Percentiles rank a stretch among this genome's conserved stretches.
Conservation (phyloP, 2,888 invertebrate species). For the Acronicta alni region DNA sequence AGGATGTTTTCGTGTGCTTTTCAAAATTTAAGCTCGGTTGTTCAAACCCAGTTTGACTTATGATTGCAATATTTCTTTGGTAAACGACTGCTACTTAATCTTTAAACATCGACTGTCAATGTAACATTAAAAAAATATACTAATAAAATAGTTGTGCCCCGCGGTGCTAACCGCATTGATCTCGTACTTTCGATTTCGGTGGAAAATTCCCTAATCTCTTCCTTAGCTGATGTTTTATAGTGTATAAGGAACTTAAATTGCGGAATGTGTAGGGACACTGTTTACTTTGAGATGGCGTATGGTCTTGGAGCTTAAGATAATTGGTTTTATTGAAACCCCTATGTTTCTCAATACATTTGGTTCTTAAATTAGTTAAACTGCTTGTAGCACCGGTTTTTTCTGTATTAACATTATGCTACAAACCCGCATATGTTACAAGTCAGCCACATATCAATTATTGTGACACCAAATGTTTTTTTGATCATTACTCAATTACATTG, state of each 20-base stretch:
- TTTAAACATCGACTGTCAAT: conserved; percentile 2
- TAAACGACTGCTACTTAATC: conserved; percentile 21
- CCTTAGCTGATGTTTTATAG: too few relatives aligned
- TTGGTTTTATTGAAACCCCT: conserved; percentile 72
- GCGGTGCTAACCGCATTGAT: too few relatives aligned
- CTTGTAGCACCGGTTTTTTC: conserved; percentile 37
- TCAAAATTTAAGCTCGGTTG: conserved; percentile 53
- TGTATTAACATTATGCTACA: conserved; percentile 63
- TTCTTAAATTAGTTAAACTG: conserved; percentile 76
- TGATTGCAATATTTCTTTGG: conserved; percentile 29
- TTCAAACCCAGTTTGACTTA: conserved; percentile 40
- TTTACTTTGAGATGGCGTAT: conserved; percentile 6
- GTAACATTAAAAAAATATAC: too few relatives aligned
- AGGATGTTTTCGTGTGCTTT: conserved; percentile 54
- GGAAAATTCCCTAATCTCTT: too few relatives aligned
- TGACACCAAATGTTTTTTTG: conserved; percentile 79
- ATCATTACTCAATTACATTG: conserved; percentile 80
- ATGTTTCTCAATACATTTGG: conserved; percentile 71
- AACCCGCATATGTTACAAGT: conserved; percentile 82
- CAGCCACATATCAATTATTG: conserved; percentile 85
- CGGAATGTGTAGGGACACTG: conserved; percentile 9
- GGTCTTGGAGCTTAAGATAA: conserved; percentile 32
- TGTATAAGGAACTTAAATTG: too few relatives aligned
- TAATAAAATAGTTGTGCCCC: too few relatives aligned
- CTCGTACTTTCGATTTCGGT: too few relatives aligned